phyloP scores from a whole-genome alignment of 2,113 vertebrate species.

The Triplophysa siluroides region DNA sequence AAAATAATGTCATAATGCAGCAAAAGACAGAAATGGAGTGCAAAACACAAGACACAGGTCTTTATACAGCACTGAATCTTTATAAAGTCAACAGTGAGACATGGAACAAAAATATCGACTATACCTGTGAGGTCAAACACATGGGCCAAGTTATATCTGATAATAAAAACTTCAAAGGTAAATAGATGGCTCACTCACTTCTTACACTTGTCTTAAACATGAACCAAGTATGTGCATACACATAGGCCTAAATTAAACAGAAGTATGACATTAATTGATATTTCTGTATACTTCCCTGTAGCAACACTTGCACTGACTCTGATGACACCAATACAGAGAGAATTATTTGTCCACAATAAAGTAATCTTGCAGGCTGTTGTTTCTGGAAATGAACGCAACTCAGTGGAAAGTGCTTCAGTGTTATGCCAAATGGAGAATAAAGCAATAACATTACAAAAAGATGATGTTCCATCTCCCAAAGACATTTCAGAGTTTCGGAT shows the following conservation, averaged over 20 bases:
- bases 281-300: neutral
- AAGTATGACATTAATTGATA: neutral
- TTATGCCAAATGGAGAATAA: neutral
- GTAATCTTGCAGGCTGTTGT: conserved; percentile 17
- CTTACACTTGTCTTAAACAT: neutral
- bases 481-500: neutral
- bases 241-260: neutral
- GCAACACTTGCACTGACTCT: neutral
- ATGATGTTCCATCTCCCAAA: fast-evolving
- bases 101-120: neutral
- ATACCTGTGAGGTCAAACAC: conserved; percentile 19
- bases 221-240: neutral
- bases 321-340: neutral
- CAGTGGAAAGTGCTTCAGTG: neutral
- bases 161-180: neutral
- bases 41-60: neutral
- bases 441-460: neutral
- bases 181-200: neutral
- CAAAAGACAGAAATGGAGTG: neutral
- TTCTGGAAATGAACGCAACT: neutral
- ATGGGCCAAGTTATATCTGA: too few species aligned
- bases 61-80: conserved; percentile 1
- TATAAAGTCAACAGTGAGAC: neutral
- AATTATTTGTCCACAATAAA: neutral
- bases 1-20: neutral